Evolutionary conservation across 2,113 vertebrate species (phyloP), one percentile per base, ranked within the genome.

Genomic region (Tragelaphus imberbis): DNA sequence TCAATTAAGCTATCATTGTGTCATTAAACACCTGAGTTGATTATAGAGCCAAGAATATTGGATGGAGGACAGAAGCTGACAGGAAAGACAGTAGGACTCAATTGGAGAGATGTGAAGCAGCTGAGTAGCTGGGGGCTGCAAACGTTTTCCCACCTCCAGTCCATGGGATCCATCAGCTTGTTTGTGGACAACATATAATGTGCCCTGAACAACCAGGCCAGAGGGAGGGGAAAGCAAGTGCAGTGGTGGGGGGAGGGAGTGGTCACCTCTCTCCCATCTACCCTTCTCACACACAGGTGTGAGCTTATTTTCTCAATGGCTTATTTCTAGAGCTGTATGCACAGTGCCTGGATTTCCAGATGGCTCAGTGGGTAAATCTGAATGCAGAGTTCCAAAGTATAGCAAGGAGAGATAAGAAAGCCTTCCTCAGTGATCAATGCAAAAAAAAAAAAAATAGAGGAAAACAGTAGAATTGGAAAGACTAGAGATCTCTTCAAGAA

Each of bases 1-100:
- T 94, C 85, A 97, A 92, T 94, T 97, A 97, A 96, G 36, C 56
- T 40, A 92, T 71, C 47, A 40, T 80, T 94, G 89, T 86, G 80
- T 90, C 82, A 94, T 92, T 94, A 92, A 80, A 94, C 81, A 90
- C 71, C 59, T 94, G 94, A 97, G 71, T 65, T 97, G 59, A 89
- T 96, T 94, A 90, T 77, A 84, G 40, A 92, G 61, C 27, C 40
- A 55, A 92, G 55, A 91, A 91, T 91, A 84, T 30, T 88, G 93
- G 28, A 33, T 68, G 58, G 30, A 88, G 40, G 63, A 90, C 59
- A 86, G 19, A 90, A 40, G 36, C 61, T 17, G 28, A 80, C 61
- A 63, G 47, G 61, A 88, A 86, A 86, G 59, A 94, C 58, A 56
- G 68, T 55, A 87, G 19, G 23, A 77, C 25, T 88, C n/a, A 33